Conservation (phyloP, 1,140 invertebrate species). For the Drosophila tsacasi region DNA sequence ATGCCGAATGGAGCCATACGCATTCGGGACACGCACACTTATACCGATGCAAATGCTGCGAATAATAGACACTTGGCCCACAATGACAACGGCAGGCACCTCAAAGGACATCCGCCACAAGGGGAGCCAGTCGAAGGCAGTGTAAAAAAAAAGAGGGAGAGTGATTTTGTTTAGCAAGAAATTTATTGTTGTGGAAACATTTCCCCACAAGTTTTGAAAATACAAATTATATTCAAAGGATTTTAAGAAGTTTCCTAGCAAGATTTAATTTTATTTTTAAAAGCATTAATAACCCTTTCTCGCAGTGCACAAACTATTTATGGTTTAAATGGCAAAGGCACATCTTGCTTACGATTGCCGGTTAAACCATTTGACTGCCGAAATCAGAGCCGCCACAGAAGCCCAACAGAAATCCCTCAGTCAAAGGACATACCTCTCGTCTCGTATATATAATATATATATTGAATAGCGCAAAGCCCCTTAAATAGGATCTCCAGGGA, state of each 20-base stretch:
- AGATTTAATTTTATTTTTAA: neutral
- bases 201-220: neutral
- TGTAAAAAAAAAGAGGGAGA: neutral
- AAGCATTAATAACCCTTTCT: neutral
- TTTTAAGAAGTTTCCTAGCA: neutral
- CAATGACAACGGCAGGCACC: constrained; percentile 6
- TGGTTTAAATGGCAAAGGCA: neutral
- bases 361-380: constrained; percentile 22
- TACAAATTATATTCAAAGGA: neutral
- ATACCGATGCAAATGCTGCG: constrained; percentile 48
- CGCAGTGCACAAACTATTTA: constrained; percentile 24
- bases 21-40: constrained; percentile 50
- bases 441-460: neutral
- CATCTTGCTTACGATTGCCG: constrained; percentile 10
- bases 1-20: constrained; percentile 24
- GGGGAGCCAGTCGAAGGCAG: neutral
- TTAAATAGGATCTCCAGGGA: neutral
- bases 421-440: neutral
- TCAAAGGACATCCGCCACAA: constrained; percentile 13
- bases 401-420: neutral
- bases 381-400: constrained; percentile 29
- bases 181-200: neutral
- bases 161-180: too few relatives aligned
- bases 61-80: constrained; percentile 68
- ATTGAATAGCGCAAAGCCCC: neutral